Conservation (phyloP, 1,140 invertebrate genomes). For the Sycobia sp. region DNA sequence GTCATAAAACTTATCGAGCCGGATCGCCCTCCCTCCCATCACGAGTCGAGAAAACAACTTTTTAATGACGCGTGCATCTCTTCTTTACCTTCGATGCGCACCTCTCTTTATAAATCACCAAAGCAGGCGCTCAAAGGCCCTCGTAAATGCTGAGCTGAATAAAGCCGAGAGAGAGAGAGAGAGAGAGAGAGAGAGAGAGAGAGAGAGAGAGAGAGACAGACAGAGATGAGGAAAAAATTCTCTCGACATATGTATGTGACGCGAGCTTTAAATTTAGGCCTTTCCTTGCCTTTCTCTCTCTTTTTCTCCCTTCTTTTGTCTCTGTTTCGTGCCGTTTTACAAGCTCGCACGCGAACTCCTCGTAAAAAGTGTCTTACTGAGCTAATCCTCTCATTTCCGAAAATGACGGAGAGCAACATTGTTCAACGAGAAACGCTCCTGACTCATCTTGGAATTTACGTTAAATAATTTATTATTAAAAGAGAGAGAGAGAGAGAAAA, state of each 20-base stretch:
- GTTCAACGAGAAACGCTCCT: neutral
- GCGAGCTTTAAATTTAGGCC: slow-evolving; percentile 25
- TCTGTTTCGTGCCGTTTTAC: too few species aligned
- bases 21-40: too few species aligned
- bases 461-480: neutral
- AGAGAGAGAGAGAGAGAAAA: too few species aligned
- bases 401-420: slow-evolving; percentile 1
- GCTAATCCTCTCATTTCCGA: neutral
- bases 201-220: too few species aligned
- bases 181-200: too few species aligned
- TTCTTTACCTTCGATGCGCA: neutral
- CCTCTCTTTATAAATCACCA: slow-evolving; percentile 22
- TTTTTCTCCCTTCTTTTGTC: too few species aligned
- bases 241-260: neutral
- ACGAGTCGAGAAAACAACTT: slow-evolving; percentile 3
- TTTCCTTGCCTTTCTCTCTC: too few species aligned
- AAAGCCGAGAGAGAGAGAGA: too few species aligned
- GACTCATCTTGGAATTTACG: neutral
- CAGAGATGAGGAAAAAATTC: neutral
- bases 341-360: too few species aligned
- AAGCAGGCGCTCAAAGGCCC: neutral
- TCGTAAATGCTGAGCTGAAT: slow-evolving; percentile 6
- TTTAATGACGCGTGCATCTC: slow-evolving; percentile 13
- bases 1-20: slow-evolving; percentile 31
- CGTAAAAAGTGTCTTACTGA: slow-evolving; percentile 11